Conservation (phyloP, 2,113 vertebrate genomes). For the Agapornis roseicollis region DNA sequence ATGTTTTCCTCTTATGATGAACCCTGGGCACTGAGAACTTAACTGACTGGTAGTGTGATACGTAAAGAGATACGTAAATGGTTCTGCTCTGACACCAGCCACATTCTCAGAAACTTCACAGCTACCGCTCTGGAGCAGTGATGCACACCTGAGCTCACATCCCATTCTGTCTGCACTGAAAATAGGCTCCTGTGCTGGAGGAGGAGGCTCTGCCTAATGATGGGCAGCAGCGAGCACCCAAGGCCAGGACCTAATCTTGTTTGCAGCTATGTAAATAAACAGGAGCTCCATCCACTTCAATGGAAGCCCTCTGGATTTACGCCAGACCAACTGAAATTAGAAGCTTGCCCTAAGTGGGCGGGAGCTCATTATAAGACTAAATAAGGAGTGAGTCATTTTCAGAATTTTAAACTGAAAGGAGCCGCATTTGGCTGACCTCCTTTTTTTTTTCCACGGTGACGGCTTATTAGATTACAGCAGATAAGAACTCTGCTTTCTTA, state of each 20-base stretch:
- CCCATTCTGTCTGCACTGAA: not conserved
- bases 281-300: constrained; percentile 28
- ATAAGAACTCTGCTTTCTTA: constrained; percentile 34
- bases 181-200: not conserved
- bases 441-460: constrained; percentile 42
- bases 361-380: constrained; percentile 68
- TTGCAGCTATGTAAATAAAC: not conserved
- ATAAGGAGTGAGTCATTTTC: constrained; percentile 70
- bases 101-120: not conserved
- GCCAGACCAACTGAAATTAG: constrained; percentile 65
- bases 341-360: constrained; percentile 56
- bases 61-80: fast-evolving
- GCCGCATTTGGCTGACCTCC: constrained; percentile 60
- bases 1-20: not conserved
- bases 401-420: constrained; percentile 67
- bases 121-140: not conserved
- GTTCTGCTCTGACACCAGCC: not conserved
- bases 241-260: not conserved
- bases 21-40: not conserved
- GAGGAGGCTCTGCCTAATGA: not conserved
- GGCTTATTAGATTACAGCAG: constrained; percentile 62
- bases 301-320: constrained; percentile 30
- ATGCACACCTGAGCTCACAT: not conserved
- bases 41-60: not conserved
- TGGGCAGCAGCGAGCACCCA: not conserved